Evolutionary conservation across 2,113 vertebrate genomes (phyloP).

Genomic region (Nycticryphes semicollaris): DNA sequence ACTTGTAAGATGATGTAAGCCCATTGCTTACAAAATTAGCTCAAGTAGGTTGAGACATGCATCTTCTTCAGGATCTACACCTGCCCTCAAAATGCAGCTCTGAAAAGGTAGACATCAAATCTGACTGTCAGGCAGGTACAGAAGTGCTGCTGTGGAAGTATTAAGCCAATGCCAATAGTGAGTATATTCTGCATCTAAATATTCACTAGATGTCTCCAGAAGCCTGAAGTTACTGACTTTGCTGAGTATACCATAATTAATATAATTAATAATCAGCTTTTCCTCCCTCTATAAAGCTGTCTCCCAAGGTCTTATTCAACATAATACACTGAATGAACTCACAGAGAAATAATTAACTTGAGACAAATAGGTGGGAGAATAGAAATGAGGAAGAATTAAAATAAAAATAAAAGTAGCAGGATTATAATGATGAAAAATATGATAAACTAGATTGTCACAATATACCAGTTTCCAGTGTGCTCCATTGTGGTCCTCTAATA

Average conservation of each 20-base stretch:
- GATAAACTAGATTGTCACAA: neutral
- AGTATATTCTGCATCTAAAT: neutral
- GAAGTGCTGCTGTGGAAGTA: neutral
- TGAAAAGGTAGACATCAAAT: neutral
- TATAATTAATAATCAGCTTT: neutral
- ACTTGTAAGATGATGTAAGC: neutral
- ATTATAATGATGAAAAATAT: neutral
- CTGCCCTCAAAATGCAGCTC: neutral
- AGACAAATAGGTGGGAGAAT: neutral
- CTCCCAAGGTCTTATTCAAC: neutral
- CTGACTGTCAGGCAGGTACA: neutral
- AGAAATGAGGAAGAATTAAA: neutral
- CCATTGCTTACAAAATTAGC: neutral
- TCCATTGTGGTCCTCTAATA: neutral
- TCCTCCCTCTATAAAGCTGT: neutral
- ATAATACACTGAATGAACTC: neutral
- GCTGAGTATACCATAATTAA: neutral
- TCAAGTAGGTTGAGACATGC: neutral
- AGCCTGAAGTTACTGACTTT: neutral
- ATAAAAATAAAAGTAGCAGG: neutral
- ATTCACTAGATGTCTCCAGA: constrained; percentile 11
- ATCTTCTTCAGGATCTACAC: neutral
- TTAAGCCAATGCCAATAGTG: neutral
- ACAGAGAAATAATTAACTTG: neutral
- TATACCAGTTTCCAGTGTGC: neutral